phyloP scores from a whole-genome alignment of 92 coral and sea anemone genomes.

The Palythoa heliodiscus region DNA sequence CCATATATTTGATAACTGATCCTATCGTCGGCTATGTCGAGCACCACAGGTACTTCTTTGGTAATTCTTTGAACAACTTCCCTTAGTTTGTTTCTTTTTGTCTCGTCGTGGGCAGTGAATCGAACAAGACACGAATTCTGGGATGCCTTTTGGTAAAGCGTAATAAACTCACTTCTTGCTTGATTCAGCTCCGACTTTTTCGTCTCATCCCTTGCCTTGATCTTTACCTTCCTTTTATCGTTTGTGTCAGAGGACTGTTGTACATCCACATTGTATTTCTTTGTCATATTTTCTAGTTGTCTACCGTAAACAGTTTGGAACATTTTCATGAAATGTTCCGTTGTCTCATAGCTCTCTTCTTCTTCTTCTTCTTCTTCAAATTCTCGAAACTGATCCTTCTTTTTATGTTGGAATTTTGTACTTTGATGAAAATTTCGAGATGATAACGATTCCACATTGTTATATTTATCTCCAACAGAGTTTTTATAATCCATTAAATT shows the following conservation, averaged over 20 bases:
- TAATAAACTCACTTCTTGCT: constrained; percentile 21
- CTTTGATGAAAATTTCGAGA: too few relatives aligned
- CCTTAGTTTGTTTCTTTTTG: background rate
- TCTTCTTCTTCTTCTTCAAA: background rate
- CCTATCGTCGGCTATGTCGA: background rate
- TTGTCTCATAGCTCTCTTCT: constrained; percentile 15
- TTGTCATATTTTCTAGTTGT: background rate
- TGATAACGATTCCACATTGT: too few relatives aligned
- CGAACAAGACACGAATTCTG: background rate
- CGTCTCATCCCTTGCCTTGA: background rate
- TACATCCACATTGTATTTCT: background rate
- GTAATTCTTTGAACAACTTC: background rate
- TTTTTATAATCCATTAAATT: background rate
- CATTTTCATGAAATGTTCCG: constrained; percentile 13
- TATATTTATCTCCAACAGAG: background rate
- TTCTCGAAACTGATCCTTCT: background rate
- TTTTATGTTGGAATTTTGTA: too few relatives aligned
- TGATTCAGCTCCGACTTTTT: background rate
- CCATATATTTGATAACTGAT: constrained; percentile 27
- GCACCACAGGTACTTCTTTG: background rate
- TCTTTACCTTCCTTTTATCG: background rate
- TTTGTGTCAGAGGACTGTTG: background rate
- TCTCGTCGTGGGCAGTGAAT: background rate
- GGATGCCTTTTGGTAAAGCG: constrained; percentile 36
- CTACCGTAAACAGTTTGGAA: background rate